These are phyloP conservation scores for Porites lobata DNA, from an alignment of 92 coral and sea anemone species.

Conservation along the genomic window DNA sequence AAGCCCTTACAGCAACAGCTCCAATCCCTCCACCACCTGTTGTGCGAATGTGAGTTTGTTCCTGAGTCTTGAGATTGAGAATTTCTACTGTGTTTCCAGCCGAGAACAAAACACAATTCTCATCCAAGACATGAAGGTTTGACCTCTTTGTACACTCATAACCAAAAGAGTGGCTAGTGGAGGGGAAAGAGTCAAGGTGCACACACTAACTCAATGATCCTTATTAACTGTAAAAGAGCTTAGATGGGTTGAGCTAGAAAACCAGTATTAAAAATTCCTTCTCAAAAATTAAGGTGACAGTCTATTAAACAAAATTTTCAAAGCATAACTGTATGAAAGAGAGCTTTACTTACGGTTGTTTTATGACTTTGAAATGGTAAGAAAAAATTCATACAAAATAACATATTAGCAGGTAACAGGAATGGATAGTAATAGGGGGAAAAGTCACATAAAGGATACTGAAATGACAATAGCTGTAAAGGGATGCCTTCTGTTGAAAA, in stretches of 20 bases:
- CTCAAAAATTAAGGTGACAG: too few species aligned
- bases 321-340: too few species aligned
- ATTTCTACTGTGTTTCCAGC: slow-evolving; percentile 95
- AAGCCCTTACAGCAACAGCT: slow-evolving; percentile 90
- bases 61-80: slow-evolving; percentile 89
- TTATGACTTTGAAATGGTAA: neutral
- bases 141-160: slow-evolving; percentile 98
- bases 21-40: slow-evolving; percentile 98
- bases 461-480: slow-evolving; percentile 75
- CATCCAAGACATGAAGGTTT: slow-evolving; percentile 94
- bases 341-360: too few species aligned
- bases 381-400: neutral
- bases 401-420: too few species aligned
- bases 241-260: too few species aligned
- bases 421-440: neutral
- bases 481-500: slow-evolving; percentile 93
- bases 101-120: slow-evolving; percentile 87
- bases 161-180: slow-evolving; percentile 96
- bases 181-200: slow-evolving; percentile 28
- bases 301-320: too few species aligned
- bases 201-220: neutral
- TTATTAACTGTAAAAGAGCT: neutral
- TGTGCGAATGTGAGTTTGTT: slow-evolving; percentile 92
- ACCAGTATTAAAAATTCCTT: too few species aligned
- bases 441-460: slow-evolving; percentile 86